Evolutionary conservation across 1,140 invertebrate species (phyloP).

Genomic region (Drosophila pandora): DNA sequence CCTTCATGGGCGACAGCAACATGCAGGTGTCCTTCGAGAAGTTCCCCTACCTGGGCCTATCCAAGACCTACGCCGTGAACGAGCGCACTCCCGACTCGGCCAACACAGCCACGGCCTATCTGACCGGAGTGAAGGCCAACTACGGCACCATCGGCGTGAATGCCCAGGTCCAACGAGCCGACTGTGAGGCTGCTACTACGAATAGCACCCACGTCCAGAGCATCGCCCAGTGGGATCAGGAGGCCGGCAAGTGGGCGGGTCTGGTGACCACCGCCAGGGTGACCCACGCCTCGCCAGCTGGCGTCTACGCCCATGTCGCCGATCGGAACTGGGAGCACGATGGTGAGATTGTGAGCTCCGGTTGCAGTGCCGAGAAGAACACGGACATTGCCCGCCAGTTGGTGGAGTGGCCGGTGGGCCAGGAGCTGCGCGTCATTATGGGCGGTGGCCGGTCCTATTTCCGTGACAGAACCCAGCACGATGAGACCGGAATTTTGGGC

Average conservation of each 20-base stretch:
- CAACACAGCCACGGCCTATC: constrained; percentile 90
- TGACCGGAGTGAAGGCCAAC: constrained; percentile 93
- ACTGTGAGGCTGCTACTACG: constrained; percentile 84
- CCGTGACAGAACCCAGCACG: constrained; percentile 85
- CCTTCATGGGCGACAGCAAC: constrained; percentile 88
- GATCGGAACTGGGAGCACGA: constrained; percentile 91
- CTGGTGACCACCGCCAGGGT: constrained; percentile 92
- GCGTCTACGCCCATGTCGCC: constrained; percentile 91
- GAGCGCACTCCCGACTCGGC: constrained; percentile 91
- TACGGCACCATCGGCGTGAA: constrained; percentile 90
- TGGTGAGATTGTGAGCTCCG: constrained; percentile 84
- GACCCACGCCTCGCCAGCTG: constrained; percentile 92
- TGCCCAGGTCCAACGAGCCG: constrained; percentile 85
- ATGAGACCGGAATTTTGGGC: constrained; percentile 88
- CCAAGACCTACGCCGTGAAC: constrained; percentile 92
- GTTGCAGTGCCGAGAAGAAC: constrained; percentile 71
- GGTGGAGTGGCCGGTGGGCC: constrained; percentile 88
- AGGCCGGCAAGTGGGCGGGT: constrained; percentile 89
- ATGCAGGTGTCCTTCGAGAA: constrained; percentile 88
- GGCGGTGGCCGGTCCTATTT: constrained; percentile 91
- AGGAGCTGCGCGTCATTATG: constrained; percentile 87
- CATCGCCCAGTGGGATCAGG: constrained; percentile 88
- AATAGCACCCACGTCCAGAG: constrained; percentile 85
- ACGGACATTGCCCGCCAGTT: constrained; percentile 91
- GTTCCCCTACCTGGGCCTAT: constrained; percentile 89